Evolutionary conservation across 1,140 invertebrate genomes (phyloP), one percentile per base, ranked within the genome.

Genomic region (Meteorus sp.): DNA sequence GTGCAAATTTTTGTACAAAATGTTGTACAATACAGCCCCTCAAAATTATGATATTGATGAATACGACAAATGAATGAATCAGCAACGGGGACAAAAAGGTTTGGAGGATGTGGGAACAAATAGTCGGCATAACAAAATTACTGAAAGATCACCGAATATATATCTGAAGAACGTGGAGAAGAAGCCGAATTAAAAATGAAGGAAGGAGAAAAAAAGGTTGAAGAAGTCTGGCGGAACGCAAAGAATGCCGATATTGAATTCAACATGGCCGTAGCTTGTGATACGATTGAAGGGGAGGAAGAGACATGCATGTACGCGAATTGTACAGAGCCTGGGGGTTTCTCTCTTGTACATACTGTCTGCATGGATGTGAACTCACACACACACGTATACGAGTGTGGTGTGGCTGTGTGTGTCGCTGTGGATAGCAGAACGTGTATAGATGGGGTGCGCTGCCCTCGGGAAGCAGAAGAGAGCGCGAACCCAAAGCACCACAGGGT

Each of bases 191-290:
- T n/a, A n/a, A n/a, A n/a, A n/a, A n/a, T n/a, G n/a, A n/a, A n/a
- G n/a, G 50, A 9, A 22, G 50, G 25, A 27, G 27, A 48, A 8
- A 20, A 52, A 19, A 19, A 3, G 50, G 50, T 52, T 19, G 27
- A 35, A 52, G 37, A 52, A 52, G 27, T 52, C 50, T 31, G 27
- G 33, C 57, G 74, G 76, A 80, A 78, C 77, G 72, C 69, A 22
- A 63, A 62, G 74, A 77, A 78, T 73, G 75, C 72, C 73, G 72
- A 80, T 79, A 80, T 79, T 78, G 77, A 79, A 80, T 80, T 79
- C 78, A 80, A 75, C 75, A 80, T 80, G 77, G 77, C 78, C 71
- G 76, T 74, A 70, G 70, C 51, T 61, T 64, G 65, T 63, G 60
- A 61, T 56, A 59, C 61, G 64, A 63, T 70, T 48, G 52, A 44